Base-by-base conservation (phyloP, 1,140 invertebrate genomes). In the Chionoecetes opilio region DNA sequence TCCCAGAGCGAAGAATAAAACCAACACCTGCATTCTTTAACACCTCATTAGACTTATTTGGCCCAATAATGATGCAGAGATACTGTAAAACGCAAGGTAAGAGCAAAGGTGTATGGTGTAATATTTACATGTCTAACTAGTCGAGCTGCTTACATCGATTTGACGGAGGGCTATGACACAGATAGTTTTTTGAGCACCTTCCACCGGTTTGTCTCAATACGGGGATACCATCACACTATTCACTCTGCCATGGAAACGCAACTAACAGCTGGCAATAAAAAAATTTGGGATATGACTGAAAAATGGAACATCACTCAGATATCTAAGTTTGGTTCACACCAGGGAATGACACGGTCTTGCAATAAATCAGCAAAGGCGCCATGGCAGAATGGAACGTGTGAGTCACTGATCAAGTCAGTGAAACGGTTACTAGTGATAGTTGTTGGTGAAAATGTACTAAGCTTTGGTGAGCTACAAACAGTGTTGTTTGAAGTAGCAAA, bases 101-200 rank as follows among this genome's bases (percentile, higher is more conserved):
- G 34, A 41, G 37, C 21, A 2, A 34, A 92, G 53, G 91, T 17
- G 6, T 82, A 82, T 38, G 91, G 91, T 41, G 91, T 92, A 84
- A 92, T 92, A 82, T 92, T 92, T 38, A 92, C 32, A 29, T 92
- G 91, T 84, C 38, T 84, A 35, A 2, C 32, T 35, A 84, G 91
- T 92, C 34, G 32, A 34, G 91, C 75, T 14, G 75, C 35, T 26
- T 31, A 92, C 75, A 82, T 38, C 37, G 75, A 92, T 92, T 82
- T 92, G 8, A 35, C 26, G 82, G 91, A 92, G n/a, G 91, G 91
- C 8, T 90, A 38, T 90, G 88, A 90, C 5, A 90, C 32, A 35
- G 14, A 90, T 11, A 90, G 88, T 41, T 90, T 90, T 41, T 90
- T 90, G 17, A 90, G 37, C 11, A 41, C 37, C 3, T 90, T 35